Conservation (phyloP, 2,888 invertebrate genomes). For the Lomographa bimaculata region DNA sequence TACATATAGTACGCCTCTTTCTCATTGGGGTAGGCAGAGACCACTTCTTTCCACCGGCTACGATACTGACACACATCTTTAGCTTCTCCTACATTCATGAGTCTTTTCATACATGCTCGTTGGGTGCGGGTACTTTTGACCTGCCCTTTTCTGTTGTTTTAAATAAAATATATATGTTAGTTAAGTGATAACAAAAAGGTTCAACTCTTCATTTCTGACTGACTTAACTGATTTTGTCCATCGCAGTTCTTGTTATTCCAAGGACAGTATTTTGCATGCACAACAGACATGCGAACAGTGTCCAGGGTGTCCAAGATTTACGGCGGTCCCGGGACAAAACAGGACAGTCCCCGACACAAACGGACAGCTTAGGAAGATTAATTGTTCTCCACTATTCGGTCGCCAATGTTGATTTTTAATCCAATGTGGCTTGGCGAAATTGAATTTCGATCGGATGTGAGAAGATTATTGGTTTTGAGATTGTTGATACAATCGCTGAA, state of each 20-base stretch:
- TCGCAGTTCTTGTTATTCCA: conserved; percentile 52
- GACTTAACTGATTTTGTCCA: conserved; percentile 48
- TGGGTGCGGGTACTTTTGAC: too few species aligned
- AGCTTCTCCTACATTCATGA: too few species aligned
- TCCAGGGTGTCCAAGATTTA: conserved; percentile 63
- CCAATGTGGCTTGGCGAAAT: conserved; percentile 42
- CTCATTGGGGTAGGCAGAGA: too few species aligned
- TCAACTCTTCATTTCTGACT: too few species aligned
- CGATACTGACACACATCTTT: too few species aligned
- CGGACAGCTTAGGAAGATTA: conserved; percentile 61
- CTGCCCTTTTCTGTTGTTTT: too few species aligned
- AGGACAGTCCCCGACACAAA: conserved; percentile 4
- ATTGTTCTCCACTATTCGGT: conserved; percentile 54
- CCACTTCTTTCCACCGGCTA: too few species aligned
- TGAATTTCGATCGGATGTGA: conserved; percentile 47
- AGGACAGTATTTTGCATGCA: conserved; percentile 58
- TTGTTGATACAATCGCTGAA: too few species aligned
- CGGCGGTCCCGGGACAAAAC: conserved; percentile 49
- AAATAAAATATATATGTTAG: too few species aligned
- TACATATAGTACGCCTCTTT: too few species aligned
- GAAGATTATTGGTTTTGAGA: conserved; percentile 18
- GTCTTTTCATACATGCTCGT: too few species aligned
- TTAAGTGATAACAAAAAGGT: too few species aligned
- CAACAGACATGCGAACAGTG: conserved; percentile 56
- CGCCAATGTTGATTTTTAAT: conserved; percentile 60